Conservation (phyloP, 1,140 invertebrate genomes). For the Drosophila obscura region DNA sequence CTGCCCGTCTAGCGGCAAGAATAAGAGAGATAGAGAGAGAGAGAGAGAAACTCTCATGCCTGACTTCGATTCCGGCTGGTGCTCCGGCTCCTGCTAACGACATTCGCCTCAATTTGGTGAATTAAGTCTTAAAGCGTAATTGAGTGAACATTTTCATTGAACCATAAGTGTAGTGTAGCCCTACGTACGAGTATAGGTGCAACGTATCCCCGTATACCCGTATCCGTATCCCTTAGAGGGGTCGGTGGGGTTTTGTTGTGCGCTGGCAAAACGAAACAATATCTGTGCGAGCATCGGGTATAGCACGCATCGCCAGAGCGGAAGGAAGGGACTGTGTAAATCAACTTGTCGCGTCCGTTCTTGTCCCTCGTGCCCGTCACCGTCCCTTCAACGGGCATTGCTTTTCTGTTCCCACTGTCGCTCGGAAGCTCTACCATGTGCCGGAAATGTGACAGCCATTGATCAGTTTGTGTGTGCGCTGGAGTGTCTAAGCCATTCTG, state of each 20-base stretch:
- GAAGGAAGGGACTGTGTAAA: slow-evolving; percentile 61
- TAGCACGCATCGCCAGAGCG: slow-evolving; percentile 6
- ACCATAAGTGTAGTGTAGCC: slow-evolving; percentile 61
- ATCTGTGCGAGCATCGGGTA: background rate
- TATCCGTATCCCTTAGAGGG: slow-evolving; percentile 6
- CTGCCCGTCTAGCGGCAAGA: no score
- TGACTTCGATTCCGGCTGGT: no score
- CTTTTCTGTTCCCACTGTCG: background rate
- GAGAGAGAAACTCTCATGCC: no score
- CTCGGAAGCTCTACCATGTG: slow-evolving; percentile 57
- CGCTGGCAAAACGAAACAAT: no score
- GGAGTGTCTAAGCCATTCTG: slow-evolving; percentile 13
- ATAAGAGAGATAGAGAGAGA: no score
- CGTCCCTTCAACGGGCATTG: background rate
- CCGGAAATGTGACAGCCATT: slow-evolving; percentile 73
- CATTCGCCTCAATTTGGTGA: slow-evolving; percentile 70
- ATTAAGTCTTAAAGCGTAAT: slow-evolving; percentile 83
- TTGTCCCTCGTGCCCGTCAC: no score
- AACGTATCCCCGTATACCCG: no score
- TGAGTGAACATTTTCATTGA: slow-evolving; percentile 82
- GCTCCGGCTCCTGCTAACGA: slow-evolving; percentile 28
- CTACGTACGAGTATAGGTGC: background rate
- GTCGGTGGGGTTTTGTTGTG: background rate
- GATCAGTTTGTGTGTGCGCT: slow-evolving; percentile 55
- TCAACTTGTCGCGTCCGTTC: slow-evolving; percentile 43